Conservation (phyloP, 92 coral and sea anemone genomes). For the Palythoa grandis region DNA sequence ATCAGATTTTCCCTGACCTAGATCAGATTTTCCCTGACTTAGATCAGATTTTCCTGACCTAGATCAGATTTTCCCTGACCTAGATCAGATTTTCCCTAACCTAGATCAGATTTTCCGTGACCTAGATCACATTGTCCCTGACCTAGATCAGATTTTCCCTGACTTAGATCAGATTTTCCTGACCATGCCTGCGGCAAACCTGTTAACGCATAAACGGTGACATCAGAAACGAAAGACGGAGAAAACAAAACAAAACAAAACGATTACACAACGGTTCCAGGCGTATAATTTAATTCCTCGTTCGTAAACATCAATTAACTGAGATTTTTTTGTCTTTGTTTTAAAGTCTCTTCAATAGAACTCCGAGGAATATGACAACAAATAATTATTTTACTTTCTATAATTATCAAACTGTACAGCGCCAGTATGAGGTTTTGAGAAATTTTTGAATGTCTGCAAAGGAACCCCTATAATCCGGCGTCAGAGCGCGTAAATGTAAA, state of each 20-base stretch:
- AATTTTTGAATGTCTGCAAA: background rate
- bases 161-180: too few species aligned
- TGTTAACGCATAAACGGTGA: background rate
- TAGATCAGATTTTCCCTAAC: too few species aligned
- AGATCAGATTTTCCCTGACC: too few species aligned
- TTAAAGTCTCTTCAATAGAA: slow-evolving; percentile 40
- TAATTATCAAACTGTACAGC: slow-evolving; percentile 76
- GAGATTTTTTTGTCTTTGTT: slow-evolving; percentile 47
- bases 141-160: too few species aligned
- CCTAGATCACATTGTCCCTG: too few species aligned
- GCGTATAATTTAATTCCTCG: slow-evolving; percentile 71
- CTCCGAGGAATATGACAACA: slow-evolving; percentile 64
- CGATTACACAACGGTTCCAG: slow-evolving; percentile 7
- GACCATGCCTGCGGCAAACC: too few species aligned
- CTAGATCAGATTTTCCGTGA: too few species aligned
- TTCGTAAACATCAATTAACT: slow-evolving; percentile 57
- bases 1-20: too few species aligned
- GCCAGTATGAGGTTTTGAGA: slow-evolving; percentile 20
- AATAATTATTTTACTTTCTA: slow-evolving; percentile 70
- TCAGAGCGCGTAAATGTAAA: background rate
- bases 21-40: too few species aligned
- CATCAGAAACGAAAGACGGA: too few species aligned
- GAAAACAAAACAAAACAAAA: background rate
- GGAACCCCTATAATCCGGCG: background rate
- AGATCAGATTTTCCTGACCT: too few species aligned